Conservation (phyloP, 1,140 invertebrate genomes). For the Zaprionus africanus region DNA sequence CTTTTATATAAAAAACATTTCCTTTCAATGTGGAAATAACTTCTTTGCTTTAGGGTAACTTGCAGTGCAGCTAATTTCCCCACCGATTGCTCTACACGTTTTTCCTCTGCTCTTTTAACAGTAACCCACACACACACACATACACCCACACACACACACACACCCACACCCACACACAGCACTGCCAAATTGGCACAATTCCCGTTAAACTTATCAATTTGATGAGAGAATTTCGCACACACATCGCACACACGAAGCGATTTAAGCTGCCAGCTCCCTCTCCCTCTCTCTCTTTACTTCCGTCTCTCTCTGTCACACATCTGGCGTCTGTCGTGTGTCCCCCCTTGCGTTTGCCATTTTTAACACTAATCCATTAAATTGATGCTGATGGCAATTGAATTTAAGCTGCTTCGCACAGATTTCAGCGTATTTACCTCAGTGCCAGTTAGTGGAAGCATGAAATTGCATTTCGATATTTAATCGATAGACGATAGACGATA, state of each 20-base stretch:
- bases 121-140: slow-evolving; percentile 29
- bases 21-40: background rate
- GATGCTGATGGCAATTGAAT: slow-evolving; percentile 77
- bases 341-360: slow-evolving; percentile 54
- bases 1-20: background rate
- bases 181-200: slow-evolving; percentile 75
- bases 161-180: slow-evolving; percentile 18
- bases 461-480: slow-evolving; percentile 57
- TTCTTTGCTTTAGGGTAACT: background rate
- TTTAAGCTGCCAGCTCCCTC: background rate
- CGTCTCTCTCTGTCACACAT: background rate
- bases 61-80: background rate
- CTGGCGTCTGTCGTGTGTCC: background rate
- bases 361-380: slow-evolving; percentile 77
- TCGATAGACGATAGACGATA: slow-evolving; percentile 48
- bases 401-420: slow-evolving; percentile 72
- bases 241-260: slow-evolving; percentile 16
- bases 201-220: slow-evolving; percentile 78
- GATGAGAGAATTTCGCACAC: slow-evolving; percentile 56
- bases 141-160: slow-evolving; percentile 3
- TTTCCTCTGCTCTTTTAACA: slow-evolving; percentile 22
- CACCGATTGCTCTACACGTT: background rate
- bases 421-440: slow-evolving; percentile 64
- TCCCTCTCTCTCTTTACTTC: background rate
- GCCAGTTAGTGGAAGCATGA: slow-evolving; percentile 48